A percentile compares a stretch with the other conserved stretches of the same genome.
Conservation (phyloP, 1,140 invertebrate genomes). For the Brachionus paranguensis region DNA sequence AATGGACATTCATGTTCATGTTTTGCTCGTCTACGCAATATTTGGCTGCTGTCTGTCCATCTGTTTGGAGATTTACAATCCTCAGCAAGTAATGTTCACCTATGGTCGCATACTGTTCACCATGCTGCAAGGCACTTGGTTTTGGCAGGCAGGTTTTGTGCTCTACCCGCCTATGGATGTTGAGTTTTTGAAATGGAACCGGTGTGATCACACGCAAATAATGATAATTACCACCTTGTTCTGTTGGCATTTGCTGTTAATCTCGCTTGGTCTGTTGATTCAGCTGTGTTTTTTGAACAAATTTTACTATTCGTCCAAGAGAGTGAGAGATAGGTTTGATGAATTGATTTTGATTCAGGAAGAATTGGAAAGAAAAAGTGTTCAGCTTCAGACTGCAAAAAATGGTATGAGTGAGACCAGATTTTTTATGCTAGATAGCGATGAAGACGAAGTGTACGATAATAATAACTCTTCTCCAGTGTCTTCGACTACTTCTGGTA, state of each 20-base stretch:
- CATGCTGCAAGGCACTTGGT: slow-evolving; percentile 59
- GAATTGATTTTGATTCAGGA: background rate
- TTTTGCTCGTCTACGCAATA: slow-evolving; percentile 56
- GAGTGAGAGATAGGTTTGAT: background rate
- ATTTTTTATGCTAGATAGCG: background rate
- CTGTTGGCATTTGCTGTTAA: slow-evolving; percentile 41
- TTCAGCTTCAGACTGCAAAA: background rate
- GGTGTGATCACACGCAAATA: slow-evolving; percentile 52
- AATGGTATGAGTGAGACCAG: background rate
- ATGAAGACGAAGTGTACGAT: background rate
- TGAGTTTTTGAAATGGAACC: slow-evolving; percentile 45
- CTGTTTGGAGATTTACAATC: slow-evolving; percentile 53
- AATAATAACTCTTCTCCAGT: background rate
- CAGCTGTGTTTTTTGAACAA: background rate
- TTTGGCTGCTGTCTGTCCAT: slow-evolving; percentile 46
- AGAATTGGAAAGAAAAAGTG: background rate
- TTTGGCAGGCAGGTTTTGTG: slow-evolving; percentile 58
- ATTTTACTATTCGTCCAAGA: background rate
- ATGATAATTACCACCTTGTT: slow-evolving; percentile 56
- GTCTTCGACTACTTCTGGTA: background rate
- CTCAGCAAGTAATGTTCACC: slow-evolving; percentile 49
- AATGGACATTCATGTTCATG: slow-evolving; percentile 58
- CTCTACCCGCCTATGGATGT: slow-evolving; percentile 54
- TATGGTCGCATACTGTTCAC: slow-evolving; percentile 53
- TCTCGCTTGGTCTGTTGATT: background rate